Evolutionary conservation across 2,113 vertebrate species (phyloP).

Genomic region (Vulpes lagopus): DNA sequence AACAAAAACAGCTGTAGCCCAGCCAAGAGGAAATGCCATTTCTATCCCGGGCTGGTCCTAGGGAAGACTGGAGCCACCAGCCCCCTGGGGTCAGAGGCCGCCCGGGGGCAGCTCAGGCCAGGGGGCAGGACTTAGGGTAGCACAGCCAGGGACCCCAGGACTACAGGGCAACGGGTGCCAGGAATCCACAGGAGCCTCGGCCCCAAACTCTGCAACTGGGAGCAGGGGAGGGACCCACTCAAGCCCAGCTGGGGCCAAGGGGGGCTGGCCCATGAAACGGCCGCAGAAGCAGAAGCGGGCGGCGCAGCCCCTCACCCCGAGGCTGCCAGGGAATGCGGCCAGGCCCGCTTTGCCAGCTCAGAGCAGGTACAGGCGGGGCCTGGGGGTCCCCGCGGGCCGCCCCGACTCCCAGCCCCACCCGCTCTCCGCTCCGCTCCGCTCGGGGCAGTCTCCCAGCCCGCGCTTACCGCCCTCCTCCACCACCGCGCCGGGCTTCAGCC

Average conservation of each 20-base stretch:
- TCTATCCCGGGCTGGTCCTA: slow-evolving; percentile 80
- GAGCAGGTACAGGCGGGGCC: slow-evolving; percentile 70
- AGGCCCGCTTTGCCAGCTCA: slow-evolving; percentile 52
- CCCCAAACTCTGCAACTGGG: slow-evolving; percentile 4
- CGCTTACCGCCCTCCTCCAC: slow-evolving; percentile 81
- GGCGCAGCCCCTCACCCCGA: background rate
- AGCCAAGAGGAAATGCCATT: slow-evolving; percentile 85
- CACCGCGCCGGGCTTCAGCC: slow-evolving; percentile 68
- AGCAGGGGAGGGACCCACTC: background rate
- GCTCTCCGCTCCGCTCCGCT: background rate
- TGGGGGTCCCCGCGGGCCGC: slow-evolving; percentile 12
- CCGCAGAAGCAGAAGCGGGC: background rate
- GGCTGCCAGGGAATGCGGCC: slow-evolving; percentile 28
- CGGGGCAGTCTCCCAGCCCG: background rate
- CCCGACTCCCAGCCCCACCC: slow-evolving; percentile 63
- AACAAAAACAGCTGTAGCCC: slow-evolving; percentile 81
- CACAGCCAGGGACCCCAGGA: background rate
- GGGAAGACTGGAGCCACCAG: slow-evolving; percentile 78
- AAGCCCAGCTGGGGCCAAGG: background rate
- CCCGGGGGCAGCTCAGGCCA: slow-evolving; percentile 50
- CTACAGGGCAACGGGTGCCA: background rate
- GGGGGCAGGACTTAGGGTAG: background rate
- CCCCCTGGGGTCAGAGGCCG: slow-evolving; percentile 66
- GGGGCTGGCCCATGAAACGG: background rate
- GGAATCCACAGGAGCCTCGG: background rate